phyloP scores from a whole-genome alignment of 2,888 invertebrate species.

The Ametastegia equiseti region DNA sequence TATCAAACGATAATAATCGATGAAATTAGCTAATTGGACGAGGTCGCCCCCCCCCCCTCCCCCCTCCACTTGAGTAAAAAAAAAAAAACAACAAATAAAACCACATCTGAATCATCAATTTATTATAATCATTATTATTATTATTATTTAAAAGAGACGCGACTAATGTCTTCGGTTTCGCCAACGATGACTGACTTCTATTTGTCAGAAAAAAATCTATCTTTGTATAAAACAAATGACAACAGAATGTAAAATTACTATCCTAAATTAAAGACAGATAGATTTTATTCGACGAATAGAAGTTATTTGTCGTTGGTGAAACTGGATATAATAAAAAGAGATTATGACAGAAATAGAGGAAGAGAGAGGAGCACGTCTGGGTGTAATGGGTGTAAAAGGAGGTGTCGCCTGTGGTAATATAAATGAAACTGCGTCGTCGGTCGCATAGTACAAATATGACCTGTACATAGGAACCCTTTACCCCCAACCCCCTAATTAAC shows the following conservation, averaged over 20 bases:
- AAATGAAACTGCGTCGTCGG: constrained; percentile 71
- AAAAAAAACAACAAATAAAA: constrained; percentile 49
- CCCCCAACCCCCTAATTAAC: constrained; percentile 59
- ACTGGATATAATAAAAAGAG: too few relatives aligned
- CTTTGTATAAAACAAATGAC: too few relatives aligned
- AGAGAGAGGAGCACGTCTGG: constrained; percentile 62
- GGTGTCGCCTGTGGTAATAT: constrained; percentile 51
- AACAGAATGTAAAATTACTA: too few relatives aligned
- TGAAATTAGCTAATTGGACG: constrained; percentile 67
- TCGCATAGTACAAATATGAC: constrained; percentile 76
- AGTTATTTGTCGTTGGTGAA: too few relatives aligned
- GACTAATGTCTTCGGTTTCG: too few relatives aligned
- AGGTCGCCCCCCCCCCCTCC: constrained; percentile 23
- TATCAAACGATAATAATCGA: constrained; percentile 67
- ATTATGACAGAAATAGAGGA: constrained; percentile 60
- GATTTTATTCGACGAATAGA: too few relatives aligned
- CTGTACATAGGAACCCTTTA: constrained; percentile 72
- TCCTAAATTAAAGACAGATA: too few relatives aligned
- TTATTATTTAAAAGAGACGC: background rate
- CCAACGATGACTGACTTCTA: too few relatives aligned
- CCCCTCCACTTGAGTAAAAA: too few relatives aligned
- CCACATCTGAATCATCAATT: too few relatives aligned
- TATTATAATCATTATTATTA: too few relatives aligned
- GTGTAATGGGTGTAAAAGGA: constrained; percentile 20
- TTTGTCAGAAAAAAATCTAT: too few relatives aligned